Evolutionary conservation across 2,113 vertebrate genomes (phyloP), one percentile per base, ranked within the genome.

Genomic region (Pluvialis apricaria): DNA sequence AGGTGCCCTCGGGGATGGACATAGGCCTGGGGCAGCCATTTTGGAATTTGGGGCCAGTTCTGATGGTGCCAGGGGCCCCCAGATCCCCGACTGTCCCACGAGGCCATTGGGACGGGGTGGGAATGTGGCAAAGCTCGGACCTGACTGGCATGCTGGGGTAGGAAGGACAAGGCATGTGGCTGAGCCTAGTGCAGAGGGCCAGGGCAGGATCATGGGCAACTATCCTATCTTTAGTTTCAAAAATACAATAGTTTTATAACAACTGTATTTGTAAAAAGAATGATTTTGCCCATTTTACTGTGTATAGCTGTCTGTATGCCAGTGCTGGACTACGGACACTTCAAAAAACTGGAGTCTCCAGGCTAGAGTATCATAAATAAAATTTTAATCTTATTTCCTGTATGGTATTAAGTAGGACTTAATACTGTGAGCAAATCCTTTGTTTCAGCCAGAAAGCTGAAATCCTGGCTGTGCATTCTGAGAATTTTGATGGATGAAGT

Each of bases 51-150:
- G 17, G 10, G 9, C 3, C 3, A 4, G 6, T 11, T 4, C 18
- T 81, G 64, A 16, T 52, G 14, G 2, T 84, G 21, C 7, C 47
- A 31, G 29, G 15, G 13, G 1, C 2, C 9, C 13, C 17, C 3
- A 3, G 14, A 51, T 29, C 9, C 9, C 44, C 2, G 1, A 9
- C 4, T 2, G 6, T 8, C 6, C 32, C 28, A 40, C 0, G 3
- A 38, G 14, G 28, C n/a, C 19, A 13, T 2, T 0, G n/a, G 9
- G 6, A 24, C 0, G 0, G 15, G 8, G 5, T 34, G 7, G 44
- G 18, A 85, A 42, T 0, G 0, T 2, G 5, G 9, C 32, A 2
- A 1, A 77, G 11, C n/a, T 68, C 38, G 71, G 47, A 22, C 4
- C 2, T 38, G 12, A 4, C 11, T 65, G 51, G 15, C 2, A 8